Evolutionary conservation across 1,140 invertebrate species (phyloP), one percentile per base, ranked within the genome.

Genomic region (Popillia japonica): DNA sequence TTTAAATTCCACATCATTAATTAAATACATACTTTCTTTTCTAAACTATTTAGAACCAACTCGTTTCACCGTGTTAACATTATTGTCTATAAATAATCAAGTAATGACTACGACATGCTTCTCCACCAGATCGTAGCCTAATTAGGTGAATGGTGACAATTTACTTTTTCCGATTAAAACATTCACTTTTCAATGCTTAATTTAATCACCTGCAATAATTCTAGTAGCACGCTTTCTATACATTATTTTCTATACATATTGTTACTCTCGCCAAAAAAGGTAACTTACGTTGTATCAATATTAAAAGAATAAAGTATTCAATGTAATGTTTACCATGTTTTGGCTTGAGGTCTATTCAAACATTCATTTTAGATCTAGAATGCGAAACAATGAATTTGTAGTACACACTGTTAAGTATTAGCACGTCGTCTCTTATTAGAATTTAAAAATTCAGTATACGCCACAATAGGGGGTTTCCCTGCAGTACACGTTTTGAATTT

Each of bases 371-470:
- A 14, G 44, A n/a, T 48, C 17, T 48, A 10, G 44, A n/a, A 48
- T 14, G 44, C 6, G 17, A 48, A 48, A 48, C 44, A 48, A 6
- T n/a, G 44, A 48, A 48, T 48, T 48, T 10, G 44, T 10, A 48
- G 11, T 48, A 48, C 44, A 48, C 11, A 48, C 11, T n/a, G 44
- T 14, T 14, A 48, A 48, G 17, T n/a, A n/a, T 48, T n/a, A 48
- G 17, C 17, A 48, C 17, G 17, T 3, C 44, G 44, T 48, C 44
- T n/a, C 44, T 48, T 48, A 48, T 48, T 48, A 48, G 44, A 48
- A 48, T 48, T 48, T 48, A 48, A 48, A 48, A 48, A 48, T 48
- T 48, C 44, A 48, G 44, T 48, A 48, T 48, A 48, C 44, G 44
- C 44, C 44, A 48, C 44, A 48, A 48, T 48, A 48, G 44, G 11